A percentile compares a stretch with the other conserved stretches of the same genome.
Conservation (phyloP, 2,113 vertebrate species). For the Acrocephalus kingi region DNA sequence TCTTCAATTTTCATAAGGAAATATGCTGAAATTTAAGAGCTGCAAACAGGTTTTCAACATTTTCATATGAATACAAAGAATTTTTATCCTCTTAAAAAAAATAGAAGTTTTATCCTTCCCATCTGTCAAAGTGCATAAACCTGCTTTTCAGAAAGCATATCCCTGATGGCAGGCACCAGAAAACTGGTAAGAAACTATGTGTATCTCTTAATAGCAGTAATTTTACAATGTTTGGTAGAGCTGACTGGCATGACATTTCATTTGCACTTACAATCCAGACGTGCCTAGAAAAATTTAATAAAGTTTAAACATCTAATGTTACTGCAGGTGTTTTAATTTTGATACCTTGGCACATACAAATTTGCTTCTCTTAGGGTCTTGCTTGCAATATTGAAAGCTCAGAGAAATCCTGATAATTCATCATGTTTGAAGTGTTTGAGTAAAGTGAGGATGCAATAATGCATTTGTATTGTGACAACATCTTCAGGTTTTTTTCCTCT, state of each 20-base stretch:
- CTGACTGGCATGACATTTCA: not conserved
- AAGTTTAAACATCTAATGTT: not conserved
- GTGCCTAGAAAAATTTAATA: not conserved
- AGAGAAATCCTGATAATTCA: not conserved
- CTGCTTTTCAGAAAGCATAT: not conserved
- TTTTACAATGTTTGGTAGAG: not conserved
- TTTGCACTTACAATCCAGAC: not conserved
- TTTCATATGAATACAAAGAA: constrained; percentile 9
- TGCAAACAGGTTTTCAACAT: not conserved
- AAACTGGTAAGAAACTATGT: not conserved
- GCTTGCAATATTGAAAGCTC: not conserved
- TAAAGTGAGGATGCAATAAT: not conserved
- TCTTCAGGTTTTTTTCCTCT: fast-evolving
- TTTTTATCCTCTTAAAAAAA: not conserved
- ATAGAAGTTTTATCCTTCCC: not conserved
- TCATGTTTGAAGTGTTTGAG: not conserved
- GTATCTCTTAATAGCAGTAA: not conserved
- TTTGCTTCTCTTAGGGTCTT: not conserved
- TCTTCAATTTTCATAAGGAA: constrained; percentile 20
- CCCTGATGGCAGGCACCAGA: not conserved
- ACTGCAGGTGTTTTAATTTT: not conserved
- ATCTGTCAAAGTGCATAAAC: not conserved
- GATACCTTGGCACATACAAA: not conserved
- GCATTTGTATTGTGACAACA: not conserved
- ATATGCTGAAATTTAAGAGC: constrained; percentile 51